Conservation (phyloP, 2,113 vertebrate genomes). For the Isurus oxyrinchus region DNA sequence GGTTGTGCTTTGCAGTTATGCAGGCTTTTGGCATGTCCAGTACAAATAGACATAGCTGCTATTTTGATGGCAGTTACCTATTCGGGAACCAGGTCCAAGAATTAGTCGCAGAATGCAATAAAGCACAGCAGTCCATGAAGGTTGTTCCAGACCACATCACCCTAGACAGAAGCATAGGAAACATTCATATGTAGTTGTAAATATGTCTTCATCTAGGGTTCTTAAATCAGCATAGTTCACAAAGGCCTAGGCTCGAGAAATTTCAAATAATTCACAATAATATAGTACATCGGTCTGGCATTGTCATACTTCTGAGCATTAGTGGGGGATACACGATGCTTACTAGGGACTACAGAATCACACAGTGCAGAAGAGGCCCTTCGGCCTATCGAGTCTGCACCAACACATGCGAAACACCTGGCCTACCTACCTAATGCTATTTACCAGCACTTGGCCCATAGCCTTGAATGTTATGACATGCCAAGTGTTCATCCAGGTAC, state of each 20-base stretch:
- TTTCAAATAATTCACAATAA: background rate
- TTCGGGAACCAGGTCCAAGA: background rate
- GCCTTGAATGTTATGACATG: too few species aligned
- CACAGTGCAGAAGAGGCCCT: too few species aligned
- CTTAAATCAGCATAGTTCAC: background rate
- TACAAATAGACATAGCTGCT: background rate
- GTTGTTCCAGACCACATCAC: background rate
- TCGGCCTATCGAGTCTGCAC: too few species aligned
- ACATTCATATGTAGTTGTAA: background rate
- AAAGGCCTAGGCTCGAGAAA: background rate
- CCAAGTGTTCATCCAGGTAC: too few species aligned
- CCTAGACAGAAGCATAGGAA: background rate
- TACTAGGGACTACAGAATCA: too few species aligned
- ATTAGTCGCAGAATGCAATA: background rate
- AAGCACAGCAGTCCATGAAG: background rate
- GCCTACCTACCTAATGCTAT: too few species aligned
- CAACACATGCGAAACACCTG: too few species aligned
- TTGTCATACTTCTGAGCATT: background rate
- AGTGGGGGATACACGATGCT: background rate
- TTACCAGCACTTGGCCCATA: too few species aligned
- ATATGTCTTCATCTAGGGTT: background rate
- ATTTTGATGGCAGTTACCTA: background rate
- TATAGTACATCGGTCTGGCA: background rate
- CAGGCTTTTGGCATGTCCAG: background rate
- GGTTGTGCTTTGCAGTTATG: background rate